phyloP scores from a whole-genome alignment of 1,140 invertebrate genomes.

The Cydia strobilella region DNA sequence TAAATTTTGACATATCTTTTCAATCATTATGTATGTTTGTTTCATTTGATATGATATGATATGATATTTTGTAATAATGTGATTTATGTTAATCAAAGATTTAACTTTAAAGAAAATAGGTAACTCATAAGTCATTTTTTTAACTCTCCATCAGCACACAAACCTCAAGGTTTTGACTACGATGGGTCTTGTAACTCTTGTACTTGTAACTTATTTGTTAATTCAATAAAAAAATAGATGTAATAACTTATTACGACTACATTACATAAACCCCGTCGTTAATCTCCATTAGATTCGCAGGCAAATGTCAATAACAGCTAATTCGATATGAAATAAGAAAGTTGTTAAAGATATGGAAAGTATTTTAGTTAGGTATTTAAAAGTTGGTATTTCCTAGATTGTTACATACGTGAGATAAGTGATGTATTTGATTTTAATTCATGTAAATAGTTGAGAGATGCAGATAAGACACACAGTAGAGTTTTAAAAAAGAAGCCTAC shows the following conservation, averaged over 20 bases:
- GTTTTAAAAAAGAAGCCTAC: neutral
- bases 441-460: neutral
- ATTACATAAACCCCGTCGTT: conserved; percentile 4
- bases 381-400: conserved; percentile 3
- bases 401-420: neutral
- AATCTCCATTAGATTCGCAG: neutral
- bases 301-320: neutral
- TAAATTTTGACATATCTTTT: too few species aligned
- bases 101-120: too few species aligned
- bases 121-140: too few species aligned
- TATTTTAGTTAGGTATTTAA: conserved; percentile 5
- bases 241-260: neutral
- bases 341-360: neutral
- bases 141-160: too few species aligned
- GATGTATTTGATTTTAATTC: neutral
- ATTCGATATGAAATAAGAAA: neutral
- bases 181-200: too few species aligned
- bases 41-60: too few species aligned
- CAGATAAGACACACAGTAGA: neutral
- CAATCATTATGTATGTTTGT: too few species aligned
- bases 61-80: too few species aligned
- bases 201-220: too few species aligned
- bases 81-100: too few species aligned
- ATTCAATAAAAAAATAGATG: neutral
- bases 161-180: too few species aligned